phyloP scores from a whole-genome alignment of 1,140 invertebrate species.

The Papilio polytes region DNA sequence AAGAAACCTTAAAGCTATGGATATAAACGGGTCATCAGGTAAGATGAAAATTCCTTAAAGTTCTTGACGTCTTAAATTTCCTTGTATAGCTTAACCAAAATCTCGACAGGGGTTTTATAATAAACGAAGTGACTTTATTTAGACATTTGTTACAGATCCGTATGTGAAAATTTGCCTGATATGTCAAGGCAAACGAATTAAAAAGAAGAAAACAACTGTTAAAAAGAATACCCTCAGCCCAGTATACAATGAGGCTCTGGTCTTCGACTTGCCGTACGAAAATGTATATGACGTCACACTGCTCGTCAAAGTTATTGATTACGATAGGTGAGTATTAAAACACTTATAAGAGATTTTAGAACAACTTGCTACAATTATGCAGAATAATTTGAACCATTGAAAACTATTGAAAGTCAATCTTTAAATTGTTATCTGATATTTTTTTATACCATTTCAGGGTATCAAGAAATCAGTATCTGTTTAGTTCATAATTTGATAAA shows the following conservation, averaged over 20 bases:
- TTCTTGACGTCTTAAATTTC: no score
- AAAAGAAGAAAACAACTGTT: slow-evolving; percentile 96
- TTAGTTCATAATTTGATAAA: no score
- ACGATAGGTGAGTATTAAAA: slow-evolving; percentile 89
- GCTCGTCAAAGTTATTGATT: slow-evolving; percentile 95
- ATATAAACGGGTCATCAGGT: slow-evolving; percentile 83
- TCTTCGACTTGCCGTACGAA: slow-evolving; percentile 90
- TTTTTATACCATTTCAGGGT: not conserved
- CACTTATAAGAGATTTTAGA: not conserved
- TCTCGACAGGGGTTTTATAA: not conserved
- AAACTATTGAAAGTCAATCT: not conserved
- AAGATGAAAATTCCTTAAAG: slow-evolving; percentile 26
- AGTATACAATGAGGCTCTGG: slow-evolving; percentile 94
- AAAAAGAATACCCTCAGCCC: slow-evolving; percentile 93
- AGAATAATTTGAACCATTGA: not conserved
- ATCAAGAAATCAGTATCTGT: no score
- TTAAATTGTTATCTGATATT: no score
- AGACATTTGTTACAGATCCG: slow-evolving; percentile 85
- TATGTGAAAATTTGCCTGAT: slow-evolving; percentile 94
- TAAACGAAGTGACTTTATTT: not conserved
- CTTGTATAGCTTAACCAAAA: not conserved
- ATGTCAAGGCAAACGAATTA: slow-evolving; percentile 90
- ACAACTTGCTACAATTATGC: not conserved
- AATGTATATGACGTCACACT: slow-evolving; percentile 93
- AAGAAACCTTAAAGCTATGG: slow-evolving; percentile 88